Evolutionary conservation across 1,140 invertebrate genomes (phyloP).

Genomic region (Chionoecetes opilio): DNA sequence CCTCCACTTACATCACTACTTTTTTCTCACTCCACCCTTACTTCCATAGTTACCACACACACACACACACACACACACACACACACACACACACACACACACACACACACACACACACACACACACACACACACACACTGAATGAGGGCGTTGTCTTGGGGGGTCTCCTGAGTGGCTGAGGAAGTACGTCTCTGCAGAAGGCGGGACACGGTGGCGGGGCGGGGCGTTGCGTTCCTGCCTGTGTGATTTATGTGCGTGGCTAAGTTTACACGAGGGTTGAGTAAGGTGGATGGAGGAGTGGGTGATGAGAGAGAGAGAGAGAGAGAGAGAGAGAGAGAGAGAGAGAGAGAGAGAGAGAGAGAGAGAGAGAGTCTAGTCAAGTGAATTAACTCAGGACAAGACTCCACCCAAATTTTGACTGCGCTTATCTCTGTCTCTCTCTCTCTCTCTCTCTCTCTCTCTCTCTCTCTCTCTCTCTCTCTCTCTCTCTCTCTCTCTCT

Average conservation of each 20-base stretch:
- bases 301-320: background rate
- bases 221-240: background rate
- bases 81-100: background rate
- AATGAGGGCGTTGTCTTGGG: background rate
- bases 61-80: background rate
- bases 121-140: background rate
- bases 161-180: background rate
- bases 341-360: slow-evolving; percentile 2
- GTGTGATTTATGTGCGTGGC: too few species aligned
- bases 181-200: background rate
- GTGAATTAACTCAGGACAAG: background rate
- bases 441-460: background rate
- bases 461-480: slow-evolving; percentile 49
- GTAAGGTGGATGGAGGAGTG: background rate
- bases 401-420: slow-evolving; percentile 2
- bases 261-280: background rate
- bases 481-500: slow-evolving; percentile 24
- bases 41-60: background rate
- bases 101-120: too few species aligned
- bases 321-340: background rate
- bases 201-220: background rate
- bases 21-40: background rate
- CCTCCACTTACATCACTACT: background rate
- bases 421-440: too few species aligned
- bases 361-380: background rate